Base-by-base conservation (phyloP, 2,113 vertebrate genomes). In the Bostrychus sinensis region DNA sequence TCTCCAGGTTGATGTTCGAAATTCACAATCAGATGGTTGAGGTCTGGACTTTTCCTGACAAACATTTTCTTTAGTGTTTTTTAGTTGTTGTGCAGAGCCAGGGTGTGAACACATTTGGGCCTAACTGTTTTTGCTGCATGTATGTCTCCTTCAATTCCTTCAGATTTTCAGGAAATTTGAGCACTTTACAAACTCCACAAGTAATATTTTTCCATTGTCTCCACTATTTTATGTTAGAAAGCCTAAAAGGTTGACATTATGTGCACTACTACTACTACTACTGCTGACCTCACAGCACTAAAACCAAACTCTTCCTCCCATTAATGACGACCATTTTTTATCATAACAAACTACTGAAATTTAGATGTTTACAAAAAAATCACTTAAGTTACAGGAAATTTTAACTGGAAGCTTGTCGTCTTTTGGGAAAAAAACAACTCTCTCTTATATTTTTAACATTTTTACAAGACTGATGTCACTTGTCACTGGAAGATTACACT, bases 231-330 rank as follows among this genome's bases (percentile, higher is more conserved):
- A 11, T 46, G 20, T 46, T 22, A 20, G 23, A 23, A 46, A 46
- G 23, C 19, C 32, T 82, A 62, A 78, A 53, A 78, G 62, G 67
- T 84, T 34, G 32, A 22, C n/a, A 62, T 62, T 63, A 62, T 77
- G 87, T 85, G 87, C 75, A 72, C 69, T 80, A 81, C 78, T 87
- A 79, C 76, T 83, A 72, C 69, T 80, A 81, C 78, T 87, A 79
- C 76, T 83, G 81, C 78, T 85, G 81, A 83, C 70, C 79, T 83
- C 68, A 28, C 70, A 70, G 74, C 66, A 68, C 56, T 60, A 10
- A 71, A 83, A 83, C 66, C 83, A 80, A 87, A 83, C 51, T 70
- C 25, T 73, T 80, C 68, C 71, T 46, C 58, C 66, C 25, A 53
- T 39, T 54, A 34, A 28, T 6, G 16, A 38, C 59, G 32, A 37